Evolutionary conservation across 1,140 invertebrate species (phyloP).

Genomic region (Lordiphosa collinella): DNA sequence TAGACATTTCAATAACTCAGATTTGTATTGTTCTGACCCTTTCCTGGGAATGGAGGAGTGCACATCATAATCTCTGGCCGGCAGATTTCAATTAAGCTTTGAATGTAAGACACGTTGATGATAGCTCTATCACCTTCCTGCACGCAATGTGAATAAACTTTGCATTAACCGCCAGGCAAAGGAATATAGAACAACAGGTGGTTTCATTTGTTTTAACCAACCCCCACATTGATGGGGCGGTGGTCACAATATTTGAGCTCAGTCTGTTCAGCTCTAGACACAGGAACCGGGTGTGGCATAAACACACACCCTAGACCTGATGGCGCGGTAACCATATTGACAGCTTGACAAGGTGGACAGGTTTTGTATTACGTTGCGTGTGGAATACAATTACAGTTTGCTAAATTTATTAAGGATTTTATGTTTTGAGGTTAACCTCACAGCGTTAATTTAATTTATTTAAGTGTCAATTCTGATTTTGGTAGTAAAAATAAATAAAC

Average conservation of each 20-base stretch:
- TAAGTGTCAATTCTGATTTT: slow-evolving; percentile 6
- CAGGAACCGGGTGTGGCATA: background rate
- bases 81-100: slow-evolving; percentile 3
- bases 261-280: background rate
- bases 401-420: slow-evolving; percentile 35
- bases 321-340: slow-evolving; percentile 12
- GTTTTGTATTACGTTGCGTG: slow-evolving; percentile 28
- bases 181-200: background rate
- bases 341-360: slow-evolving; percentile 17
- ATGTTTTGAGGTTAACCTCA: slow-evolving; percentile 30
- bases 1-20: slow-evolving; percentile 23
- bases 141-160: slow-evolving; percentile 1
- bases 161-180: background rate
- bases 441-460: slow-evolving; percentile 25
- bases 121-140: background rate
- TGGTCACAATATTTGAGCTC: background rate
- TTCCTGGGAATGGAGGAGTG: slow-evolving; percentile 2
- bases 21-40: slow-evolving; percentile 23
- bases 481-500: no score
- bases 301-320: slow-evolving; percentile 10
- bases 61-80: background rate
- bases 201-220: background rate
- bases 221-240: background rate
- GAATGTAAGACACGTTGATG: background rate
- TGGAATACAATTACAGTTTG: slow-evolving; percentile 35